Percentiles rank a stretch among this genome's conserved stretches.
phyloP scores from a whole-genome alignment of 2,797 vertebrate genomes.

The Schizopygopsis malacanthus region DNA sequence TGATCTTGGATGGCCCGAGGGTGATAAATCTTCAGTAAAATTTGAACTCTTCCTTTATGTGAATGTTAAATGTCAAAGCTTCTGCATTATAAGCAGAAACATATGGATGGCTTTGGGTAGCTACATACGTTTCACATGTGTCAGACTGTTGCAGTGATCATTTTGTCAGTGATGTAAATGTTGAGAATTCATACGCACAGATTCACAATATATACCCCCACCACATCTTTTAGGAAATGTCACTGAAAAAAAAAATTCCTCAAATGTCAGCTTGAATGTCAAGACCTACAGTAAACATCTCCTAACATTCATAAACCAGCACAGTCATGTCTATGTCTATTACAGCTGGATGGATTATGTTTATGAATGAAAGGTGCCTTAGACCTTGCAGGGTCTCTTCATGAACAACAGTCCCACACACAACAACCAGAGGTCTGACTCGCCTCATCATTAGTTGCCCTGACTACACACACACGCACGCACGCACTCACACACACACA shows the following conservation, averaged over 20 bases:
- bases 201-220: not conserved
- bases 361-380: too few species aligned
- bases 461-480: not conserved
- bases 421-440: not conserved
- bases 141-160: not conserved
- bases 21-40: not conserved
- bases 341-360: too few species aligned
- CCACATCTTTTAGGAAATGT: constrained; percentile 36
- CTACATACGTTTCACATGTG: not conserved
- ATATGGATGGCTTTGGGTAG: not conserved
- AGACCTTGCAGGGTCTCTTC: too few species aligned
- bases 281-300: constrained; percentile 23
- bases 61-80: not conserved
- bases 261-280: constrained; percentile 52
- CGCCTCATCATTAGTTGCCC: not conserved
- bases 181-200: not conserved
- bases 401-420: not conserved
- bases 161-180: constrained; percentile 7
- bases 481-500: not conserved
- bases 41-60: not conserved
- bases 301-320: constrained; percentile 10
- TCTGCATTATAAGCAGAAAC: not conserved
- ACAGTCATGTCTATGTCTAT: constrained; percentile 1
- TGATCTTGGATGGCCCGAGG: not conserved
- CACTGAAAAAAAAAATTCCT: constrained; percentile 39